phyloP scores from a whole-genome alignment of 2,797 vertebrate species.

The Microctenopoma lineatum region DNA sequence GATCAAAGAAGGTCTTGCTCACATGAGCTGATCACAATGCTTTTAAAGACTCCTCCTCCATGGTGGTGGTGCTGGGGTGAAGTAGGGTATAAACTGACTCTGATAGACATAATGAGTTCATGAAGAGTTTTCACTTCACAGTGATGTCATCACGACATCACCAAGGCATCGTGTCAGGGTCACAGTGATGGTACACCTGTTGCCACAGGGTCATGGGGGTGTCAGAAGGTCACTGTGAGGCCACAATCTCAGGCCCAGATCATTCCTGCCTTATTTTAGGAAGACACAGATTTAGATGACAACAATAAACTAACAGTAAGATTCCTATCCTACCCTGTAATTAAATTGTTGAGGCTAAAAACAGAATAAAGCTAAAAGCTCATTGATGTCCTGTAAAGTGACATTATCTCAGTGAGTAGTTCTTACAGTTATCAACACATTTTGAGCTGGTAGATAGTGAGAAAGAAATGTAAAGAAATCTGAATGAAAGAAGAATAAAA shows the following conservation, averaged over 20 bases:
- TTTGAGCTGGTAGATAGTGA: not conserved
- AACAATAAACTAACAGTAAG: too few relatives aligned
- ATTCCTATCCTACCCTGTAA: too few relatives aligned
- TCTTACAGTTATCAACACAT: not conserved
- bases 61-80: not conserved
- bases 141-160: constrained; percentile 37
- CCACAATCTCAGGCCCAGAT: constrained; percentile 18
- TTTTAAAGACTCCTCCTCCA: constrained; percentile 5
- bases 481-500: too few relatives aligned
- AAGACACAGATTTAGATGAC: too few relatives aligned
- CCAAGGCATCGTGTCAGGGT: constrained; percentile 1
- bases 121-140: constrained; percentile 16
- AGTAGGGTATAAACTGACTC: constrained; percentile 12
- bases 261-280: not conserved
- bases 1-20: constrained; percentile 45
- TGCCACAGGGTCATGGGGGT: constrained; percentile 20
- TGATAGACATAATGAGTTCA: constrained; percentile 16
- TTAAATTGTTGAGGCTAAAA: too few relatives aligned
- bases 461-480: not conserved
- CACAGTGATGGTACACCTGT: constrained; percentile 15
- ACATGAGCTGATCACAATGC: not conserved
- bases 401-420: too few relatives aligned
- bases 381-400: too few relatives aligned
- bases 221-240: constrained; percentile 27
- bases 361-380: too few relatives aligned